phyloP scores from a whole-genome alignment of 35 echinoderm and acorn worm species.

The Amphiura filiformis region DNA sequence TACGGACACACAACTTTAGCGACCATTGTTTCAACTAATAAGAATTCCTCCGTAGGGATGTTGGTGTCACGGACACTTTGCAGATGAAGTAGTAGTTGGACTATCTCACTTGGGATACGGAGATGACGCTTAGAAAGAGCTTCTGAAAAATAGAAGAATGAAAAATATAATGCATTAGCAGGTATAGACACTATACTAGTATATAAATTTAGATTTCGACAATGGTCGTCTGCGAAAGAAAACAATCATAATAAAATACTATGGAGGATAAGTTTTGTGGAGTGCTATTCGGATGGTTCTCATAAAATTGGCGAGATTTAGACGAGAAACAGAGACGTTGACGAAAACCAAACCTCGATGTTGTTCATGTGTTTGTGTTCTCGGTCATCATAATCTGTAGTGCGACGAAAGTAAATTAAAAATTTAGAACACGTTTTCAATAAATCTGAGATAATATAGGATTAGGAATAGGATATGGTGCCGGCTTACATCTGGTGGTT shows the following conservation, averaged over 20 bases:
- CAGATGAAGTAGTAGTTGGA: conserved; percentile 75
- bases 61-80: conserved; percentile 69
- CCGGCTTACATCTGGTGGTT: too few species aligned
- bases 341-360: too few species aligned
- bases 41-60: conserved; percentile 55
- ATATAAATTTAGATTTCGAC: neutral
- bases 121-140: conserved; percentile 39
- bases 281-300: too few species aligned
- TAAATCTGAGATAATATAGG: too few species aligned
- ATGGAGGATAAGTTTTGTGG: too few species aligned
- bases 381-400: too few species aligned
- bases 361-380: too few species aligned
- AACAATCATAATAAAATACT: neutral
- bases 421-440: too few species aligned
- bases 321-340: too few species aligned
- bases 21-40: conserved; percentile 70
- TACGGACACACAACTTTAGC: conserved; percentile 83
- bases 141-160: conserved; percentile 27
- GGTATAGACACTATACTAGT: neutral
- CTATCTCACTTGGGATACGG: conserved; percentile 62
- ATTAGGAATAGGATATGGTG: too few species aligned
- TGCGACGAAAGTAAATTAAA: too few species aligned
- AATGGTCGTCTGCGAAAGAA: neutral
- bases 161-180: neutral
- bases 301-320: too few species aligned